A percentile compares a stretch with the other conserved stretches of the same genome.
Evolutionary conservation across 2,888 invertebrate species (phyloP).

Genomic region (Lithophane socia): DNA sequence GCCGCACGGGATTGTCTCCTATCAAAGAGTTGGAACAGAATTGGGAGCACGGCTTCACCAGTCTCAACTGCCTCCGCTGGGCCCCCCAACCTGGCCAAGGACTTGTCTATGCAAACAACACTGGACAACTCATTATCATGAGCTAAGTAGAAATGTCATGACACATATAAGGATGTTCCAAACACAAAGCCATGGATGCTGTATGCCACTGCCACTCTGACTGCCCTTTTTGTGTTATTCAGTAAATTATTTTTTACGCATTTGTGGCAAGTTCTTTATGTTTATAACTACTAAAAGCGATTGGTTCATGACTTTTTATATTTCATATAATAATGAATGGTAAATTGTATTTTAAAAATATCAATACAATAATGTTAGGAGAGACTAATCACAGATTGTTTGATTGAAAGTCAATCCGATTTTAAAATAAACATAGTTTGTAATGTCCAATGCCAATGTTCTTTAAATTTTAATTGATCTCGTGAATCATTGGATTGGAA

Average conservation of each 20-base stretch:
- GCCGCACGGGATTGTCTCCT: constrained; percentile 85
- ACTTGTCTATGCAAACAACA: constrained; percentile 96
- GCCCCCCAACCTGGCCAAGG: constrained; percentile 96
- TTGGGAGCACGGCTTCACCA: constrained; percentile 92
- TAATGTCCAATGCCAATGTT: constrained; percentile 62
- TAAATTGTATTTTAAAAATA: constrained; percentile 58
- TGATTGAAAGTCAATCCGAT: constrained; percentile 49
- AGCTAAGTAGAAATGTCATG: constrained; percentile 80
- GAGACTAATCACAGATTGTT: constrained; percentile 52
- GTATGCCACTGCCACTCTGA: constrained; percentile 58
- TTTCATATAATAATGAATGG: constrained; percentile 55
- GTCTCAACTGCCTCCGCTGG: constrained; percentile 96
- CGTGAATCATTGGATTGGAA: constrained; percentile 63
- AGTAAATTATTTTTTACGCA: constrained; percentile 45
- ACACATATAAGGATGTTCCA: constrained; percentile 38
- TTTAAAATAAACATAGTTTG: constrained; percentile 53
- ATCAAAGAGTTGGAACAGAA: constrained; percentile 92
- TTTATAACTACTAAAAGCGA: constrained; percentile 49
- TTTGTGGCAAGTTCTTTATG: constrained; percentile 56
- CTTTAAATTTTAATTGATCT: constrained; percentile 68
- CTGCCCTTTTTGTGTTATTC: constrained; percentile 42
- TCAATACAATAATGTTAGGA: constrained; percentile 50
- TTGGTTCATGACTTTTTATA: constrained; percentile 48
- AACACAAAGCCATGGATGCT: constrained; percentile 46
- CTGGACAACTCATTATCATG: constrained; percentile 94